Base-by-base conservation (phyloP, 2,797 vertebrate species). In the Oryzias sinensis region DNA sequence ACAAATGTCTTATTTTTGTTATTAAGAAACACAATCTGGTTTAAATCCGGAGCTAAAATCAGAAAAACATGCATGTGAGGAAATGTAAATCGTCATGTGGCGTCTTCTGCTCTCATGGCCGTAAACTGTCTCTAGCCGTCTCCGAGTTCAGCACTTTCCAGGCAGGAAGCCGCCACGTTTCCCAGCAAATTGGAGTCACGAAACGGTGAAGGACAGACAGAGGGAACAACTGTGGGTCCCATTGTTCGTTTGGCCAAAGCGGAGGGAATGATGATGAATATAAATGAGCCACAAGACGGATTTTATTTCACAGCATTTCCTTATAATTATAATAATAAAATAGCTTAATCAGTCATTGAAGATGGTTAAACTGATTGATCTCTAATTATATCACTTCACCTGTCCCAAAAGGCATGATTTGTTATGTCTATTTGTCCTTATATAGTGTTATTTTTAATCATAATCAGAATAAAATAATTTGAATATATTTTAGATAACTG, bases 171-270 rank as follows among this genome's bases (percentile, higher is more conserved):
- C n/a, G 13, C n/a, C 11, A 18, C 4, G 9, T 46, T 46, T 46
- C 44, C 44, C 4, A 46, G 18, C 20, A 25, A 9, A 24, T n/a
- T 22, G 1, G 5, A 61, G 61, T 71, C 44, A 49, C 2, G 6
- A 47, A 42, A 17, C 8, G 59, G 71, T 74, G 17, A 72, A 59
- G 68, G 72, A 65, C 59, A 1, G 72, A 65, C 59, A 1, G 16
- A 49, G 17, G 15, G 22, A 59, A 48, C 27, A 24, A 24, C 29
- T 47, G 13, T 9, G 9, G 24, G 13, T 42, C 46, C 8, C 3
- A 1, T 61, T 66, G 43, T 48, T 48, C 40, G 9, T 44, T 48
- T 5, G 1, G 3, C 29, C 25, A 16, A 3, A n/a, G 37, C 22
- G 52, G 17, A 1, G 43, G 24, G 40, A 24, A 8, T 14, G 20